Evolutionary conservation across 2,888 invertebrate genomes (phyloP).

Genomic region (Euproctis similis): DNA sequence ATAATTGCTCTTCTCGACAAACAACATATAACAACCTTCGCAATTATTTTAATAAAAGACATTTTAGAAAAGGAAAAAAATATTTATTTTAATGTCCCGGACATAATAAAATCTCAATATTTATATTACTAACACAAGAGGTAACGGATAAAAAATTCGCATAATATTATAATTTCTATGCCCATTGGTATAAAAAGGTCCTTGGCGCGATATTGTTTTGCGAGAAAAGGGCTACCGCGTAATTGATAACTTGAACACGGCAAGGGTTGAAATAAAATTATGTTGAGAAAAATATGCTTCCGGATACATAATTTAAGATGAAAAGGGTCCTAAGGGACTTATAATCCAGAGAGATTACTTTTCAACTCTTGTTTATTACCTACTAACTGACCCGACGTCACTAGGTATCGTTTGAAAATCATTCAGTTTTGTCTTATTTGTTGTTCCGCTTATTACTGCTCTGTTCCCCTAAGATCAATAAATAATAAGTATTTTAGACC

Average conservation of each 20-base stretch:
- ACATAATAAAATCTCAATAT: constrained; percentile 3
- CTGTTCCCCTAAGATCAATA: too few species aligned
- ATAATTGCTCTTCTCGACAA: too few species aligned
- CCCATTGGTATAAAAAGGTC: constrained; percentile 24
- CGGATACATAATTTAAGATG: constrained; percentile 12
- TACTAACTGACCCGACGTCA: too few species aligned
- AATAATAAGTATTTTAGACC: too few species aligned
- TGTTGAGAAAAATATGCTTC: constrained; percentile 24
- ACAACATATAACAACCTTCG: too few species aligned
- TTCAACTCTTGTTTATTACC: too few species aligned
- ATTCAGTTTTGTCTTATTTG: too few species aligned
- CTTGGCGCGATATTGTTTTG: constrained; percentile 24
- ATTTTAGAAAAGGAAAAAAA: constrained; percentile 1
- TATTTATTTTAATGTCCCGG: constrained; percentile 9
- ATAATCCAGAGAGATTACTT: too few species aligned
- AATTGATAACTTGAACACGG: constrained; percentile 27
- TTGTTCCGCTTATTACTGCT: too few species aligned
- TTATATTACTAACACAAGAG: constrained; percentile 10
- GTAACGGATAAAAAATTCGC: constrained; percentile 21
- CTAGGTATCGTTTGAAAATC: too few species aligned
- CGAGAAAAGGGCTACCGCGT: constrained; percentile 22
- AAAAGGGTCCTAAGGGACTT: constrained; percentile 10
- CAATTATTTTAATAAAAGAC: too few species aligned
- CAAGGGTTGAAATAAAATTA: constrained; percentile 25
- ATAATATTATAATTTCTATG: constrained; percentile 30